Base-by-base conservation (phyloP, 1,140 invertebrate species). In the Lepidurus apus region DNA sequence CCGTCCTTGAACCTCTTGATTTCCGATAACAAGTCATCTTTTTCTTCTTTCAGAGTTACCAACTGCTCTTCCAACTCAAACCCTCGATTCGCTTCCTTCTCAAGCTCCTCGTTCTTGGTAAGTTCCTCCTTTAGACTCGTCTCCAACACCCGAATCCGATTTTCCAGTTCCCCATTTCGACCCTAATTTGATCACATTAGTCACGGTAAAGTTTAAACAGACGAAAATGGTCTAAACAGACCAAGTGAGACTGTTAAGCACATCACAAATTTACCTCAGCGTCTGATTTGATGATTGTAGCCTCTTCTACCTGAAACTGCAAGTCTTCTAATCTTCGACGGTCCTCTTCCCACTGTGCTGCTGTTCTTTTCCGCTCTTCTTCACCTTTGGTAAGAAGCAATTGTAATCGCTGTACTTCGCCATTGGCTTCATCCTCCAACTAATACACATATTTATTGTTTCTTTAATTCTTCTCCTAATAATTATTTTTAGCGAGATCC, bases 301-400 rank as follows among this genome's bases (percentile, higher is more conserved):
- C 94, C 85, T 98, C 96, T 87, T 98, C 95, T 80, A 95, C 91
- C 53, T 92, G 89, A 84, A 98, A 98, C 83, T 95, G 90, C 74
- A 97, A 87, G 85, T 98, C 96, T 87, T 98, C 96, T 11, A 92
- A 89, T 85, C 94, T 95, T 82, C 93, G 91, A 82, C 89, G 91
- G 82, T 96, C 93, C 81, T 96, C 94, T 80, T 95, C 93, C 80
- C 97, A 83, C 81, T 92, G 90, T 73, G 88, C 86, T 74, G 86
- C 84, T 26, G 96, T 84, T 42, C 89, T 87, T 78, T 88, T 87
- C 81, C 91, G 90, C 80, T 94, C 91, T 7, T 87, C 84, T 81
- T 92, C 89, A 9, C 92, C 83, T 81, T 89, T 85, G 13, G 85
- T 80, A 8, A 90, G 80, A 43, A 83, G 81, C 73, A 84, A 84